Evolutionary conservation across 2,888 invertebrate species (phyloP), one percentile per base, ranked within the genome.

Genomic region (Zygaena filipendulae): DNA sequence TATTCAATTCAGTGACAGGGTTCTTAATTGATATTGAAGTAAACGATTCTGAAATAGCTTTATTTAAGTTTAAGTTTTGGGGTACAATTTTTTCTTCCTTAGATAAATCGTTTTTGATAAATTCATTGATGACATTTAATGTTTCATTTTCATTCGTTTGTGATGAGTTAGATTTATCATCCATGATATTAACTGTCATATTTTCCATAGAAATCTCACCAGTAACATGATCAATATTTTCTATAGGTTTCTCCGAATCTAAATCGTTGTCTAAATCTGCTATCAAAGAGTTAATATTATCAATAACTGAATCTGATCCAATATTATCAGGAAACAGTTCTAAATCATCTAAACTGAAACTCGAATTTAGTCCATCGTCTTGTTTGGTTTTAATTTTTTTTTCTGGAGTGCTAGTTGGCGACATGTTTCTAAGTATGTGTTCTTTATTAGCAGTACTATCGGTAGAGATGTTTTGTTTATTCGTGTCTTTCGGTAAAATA

Each of bases 281-380:
- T 39, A 75, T 74, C 10, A 70, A 47, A 13, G 58, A 62, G 44
- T 63, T 68, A 11, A 74, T 72, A 39, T 71, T 70, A 29, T 61
- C 62, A 30, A 69, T 55, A n/a, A 58, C 60, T 18, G 59, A 52
- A 36, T 70, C 67, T 4, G 61, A 47, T 4, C 40, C 49, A 29
- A 64, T 46, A 40, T 58, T 70, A 38, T 72, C 74, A 19, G 62
- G 32, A 53, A 75, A 72, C 31, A 69, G 55, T 43, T 66, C 72
- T 20, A 69, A 35, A 29, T 71, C 69, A 23, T 60, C 63, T 8
- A 64, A 45, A n/a, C 42, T 55, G 44, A 66, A 68, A 36, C 43
- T 59, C 18, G 50, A 39, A 37, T 54, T 42, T 14, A 54, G 35
- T 6, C 34, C 35, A 16, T 41, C 38, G 8, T 25, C n/a, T 23